These are phyloP conservation scores for Diarsia mendica DNA, from an alignment of 2,888 invertebrate species.

Conservation along the genomic window DNA sequence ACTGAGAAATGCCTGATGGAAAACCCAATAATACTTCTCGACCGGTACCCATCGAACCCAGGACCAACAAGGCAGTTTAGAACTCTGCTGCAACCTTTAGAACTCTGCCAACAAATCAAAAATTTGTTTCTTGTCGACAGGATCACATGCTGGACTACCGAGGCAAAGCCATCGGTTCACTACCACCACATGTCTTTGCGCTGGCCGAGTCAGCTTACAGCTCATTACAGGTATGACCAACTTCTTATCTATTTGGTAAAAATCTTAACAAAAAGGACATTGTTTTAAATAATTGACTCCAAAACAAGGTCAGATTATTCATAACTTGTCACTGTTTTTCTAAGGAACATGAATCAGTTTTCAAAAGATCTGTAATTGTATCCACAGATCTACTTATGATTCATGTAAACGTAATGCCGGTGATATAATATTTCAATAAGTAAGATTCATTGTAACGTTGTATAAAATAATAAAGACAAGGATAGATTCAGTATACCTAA, in stretches of 20 bases:
- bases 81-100: too few relatives aligned
- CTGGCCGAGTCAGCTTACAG: slow-evolving; percentile 97
- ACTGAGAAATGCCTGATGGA: too few relatives aligned
- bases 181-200: slow-evolving; percentile 97
- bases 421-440: not conserved
- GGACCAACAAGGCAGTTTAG: too few relatives aligned
- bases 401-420: slow-evolving; percentile 33
- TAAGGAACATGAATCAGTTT: slow-evolving; percentile 46
- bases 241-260: not conserved
- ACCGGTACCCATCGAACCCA: too few relatives aligned
- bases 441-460: not conserved
- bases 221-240: slow-evolving; percentile 90
- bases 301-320: slow-evolving; percentile 18
- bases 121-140: slow-evolving; percentile 84
- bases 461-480: not conserved
- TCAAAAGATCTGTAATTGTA: slow-evolving; percentile 20
- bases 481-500: too few relatives aligned
- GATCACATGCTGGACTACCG: slow-evolving; percentile 95
- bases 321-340: slow-evolving; percentile 31
- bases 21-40: too few relatives aligned
- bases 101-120: not conserved
- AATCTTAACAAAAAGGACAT: not conserved
- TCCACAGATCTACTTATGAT: slow-evolving; percentile 42
- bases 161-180: slow-evolving; percentile 94
- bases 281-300: not conserved